Conservation (phyloP, 2,888 invertebrate genomes). For the Rotaria magnacalcarata region DNA sequence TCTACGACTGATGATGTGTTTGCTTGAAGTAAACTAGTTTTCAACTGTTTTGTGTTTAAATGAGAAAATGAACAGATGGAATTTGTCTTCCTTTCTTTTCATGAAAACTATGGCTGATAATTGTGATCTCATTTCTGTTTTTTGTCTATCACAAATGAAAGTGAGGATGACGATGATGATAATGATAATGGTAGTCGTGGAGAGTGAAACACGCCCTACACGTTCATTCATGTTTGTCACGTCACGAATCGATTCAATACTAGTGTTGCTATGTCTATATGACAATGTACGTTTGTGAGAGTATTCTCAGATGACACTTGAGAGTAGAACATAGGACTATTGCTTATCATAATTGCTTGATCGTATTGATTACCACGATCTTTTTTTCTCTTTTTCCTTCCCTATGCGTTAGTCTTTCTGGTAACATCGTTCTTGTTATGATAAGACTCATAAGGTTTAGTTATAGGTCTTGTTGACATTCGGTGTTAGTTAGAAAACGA, state of each 20-base stretch:
- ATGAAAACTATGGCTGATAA: background rate
- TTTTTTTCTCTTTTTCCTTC: background rate
- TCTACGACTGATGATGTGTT: background rate
- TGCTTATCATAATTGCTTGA: conserved; percentile 22
- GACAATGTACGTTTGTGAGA: conserved; percentile 26
- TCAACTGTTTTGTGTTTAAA: background rate
- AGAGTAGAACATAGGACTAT: background rate
- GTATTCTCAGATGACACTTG: conserved; percentile 28
- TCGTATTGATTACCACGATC: background rate
- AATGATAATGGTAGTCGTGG: too few species aligned
- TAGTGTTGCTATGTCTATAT: conserved; percentile 26
- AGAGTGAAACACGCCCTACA: background rate
- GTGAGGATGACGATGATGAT: background rate
- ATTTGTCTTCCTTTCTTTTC: background rate
- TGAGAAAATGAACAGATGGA: conserved; percentile 20
- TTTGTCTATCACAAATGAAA: background rate
- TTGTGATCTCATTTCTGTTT: conserved; percentile 16
- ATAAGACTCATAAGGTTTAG: background rate
- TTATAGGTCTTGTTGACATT: background rate
- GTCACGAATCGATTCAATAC: background rate
- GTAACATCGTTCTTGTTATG: background rate
- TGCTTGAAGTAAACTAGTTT: conserved; percentile 16
- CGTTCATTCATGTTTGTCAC: conserved; percentile 12
- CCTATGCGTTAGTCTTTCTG: background rate
- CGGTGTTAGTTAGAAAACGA: background rate